Evolutionary conservation across 2,797 vertebrate species (phyloP).

Genomic region (Falco berigora): DNA sequence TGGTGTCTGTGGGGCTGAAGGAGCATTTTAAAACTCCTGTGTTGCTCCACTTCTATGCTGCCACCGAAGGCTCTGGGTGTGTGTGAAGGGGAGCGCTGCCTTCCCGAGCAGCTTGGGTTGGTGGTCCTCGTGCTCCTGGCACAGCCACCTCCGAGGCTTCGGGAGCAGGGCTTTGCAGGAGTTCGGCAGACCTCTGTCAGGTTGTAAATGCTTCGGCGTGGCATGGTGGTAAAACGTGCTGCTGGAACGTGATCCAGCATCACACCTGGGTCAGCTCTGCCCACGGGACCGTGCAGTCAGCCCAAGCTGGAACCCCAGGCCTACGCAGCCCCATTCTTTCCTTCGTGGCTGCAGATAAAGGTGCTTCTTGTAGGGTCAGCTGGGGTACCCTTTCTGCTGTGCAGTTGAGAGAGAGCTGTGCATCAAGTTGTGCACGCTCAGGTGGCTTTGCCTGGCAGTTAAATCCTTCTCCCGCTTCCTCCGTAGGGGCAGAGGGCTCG

Average conservation of each 20-base stretch:
- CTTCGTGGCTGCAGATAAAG: neutral
- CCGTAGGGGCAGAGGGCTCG: neutral
- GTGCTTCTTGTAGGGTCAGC: neutral
- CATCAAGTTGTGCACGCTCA: neutral
- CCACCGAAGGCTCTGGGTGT: rapidly evolving
- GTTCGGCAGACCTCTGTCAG: neutral
- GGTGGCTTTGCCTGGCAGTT: neutral
- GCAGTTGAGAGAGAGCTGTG: neutral
- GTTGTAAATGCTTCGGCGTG: neutral
- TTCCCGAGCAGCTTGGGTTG: rapidly evolving
- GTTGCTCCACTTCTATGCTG: rapidly evolving
- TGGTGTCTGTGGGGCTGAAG: neutral
- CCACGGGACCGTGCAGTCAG: neutral
- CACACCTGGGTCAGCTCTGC: neutral
- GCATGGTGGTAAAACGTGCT: neutral
- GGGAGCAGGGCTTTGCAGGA: neutral
- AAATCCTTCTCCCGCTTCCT: neutral
- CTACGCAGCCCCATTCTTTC: neutral
- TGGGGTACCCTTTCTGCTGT: neutral
- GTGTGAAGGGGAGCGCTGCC: neutral
- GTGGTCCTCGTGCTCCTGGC: neutral
- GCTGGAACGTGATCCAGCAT: neutral
- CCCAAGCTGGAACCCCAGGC: neutral
- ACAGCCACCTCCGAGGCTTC: rapidly evolving
- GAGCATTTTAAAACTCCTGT: rapidly evolving